phyloP scores from a whole-genome alignment of 2,797 vertebrate genomes.

The Aphelocoma californica region DNA sequence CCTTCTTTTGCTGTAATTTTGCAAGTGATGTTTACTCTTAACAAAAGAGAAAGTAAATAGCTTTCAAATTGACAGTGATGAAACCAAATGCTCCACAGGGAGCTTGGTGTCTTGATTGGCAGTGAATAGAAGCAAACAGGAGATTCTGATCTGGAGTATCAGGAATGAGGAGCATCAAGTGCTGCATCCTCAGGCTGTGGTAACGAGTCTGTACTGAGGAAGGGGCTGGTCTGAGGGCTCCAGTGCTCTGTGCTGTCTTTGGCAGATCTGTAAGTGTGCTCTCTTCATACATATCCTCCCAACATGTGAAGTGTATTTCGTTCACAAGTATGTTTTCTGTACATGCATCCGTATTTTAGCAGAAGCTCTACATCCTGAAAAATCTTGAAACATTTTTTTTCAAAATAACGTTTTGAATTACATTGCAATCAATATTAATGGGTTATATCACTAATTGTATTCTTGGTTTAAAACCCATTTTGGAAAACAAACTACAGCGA shows the following conservation, averaged over 20 bases:
- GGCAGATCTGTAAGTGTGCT: background rate
- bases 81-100: background rate
- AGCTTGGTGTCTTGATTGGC: background rate
- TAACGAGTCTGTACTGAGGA: background rate
- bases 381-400: background rate
- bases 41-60: background rate
- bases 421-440: background rate
- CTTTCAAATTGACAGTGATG: background rate
- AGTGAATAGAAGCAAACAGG: background rate
- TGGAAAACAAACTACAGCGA: background rate
- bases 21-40: background rate
- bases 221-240: background rate
- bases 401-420: background rate
- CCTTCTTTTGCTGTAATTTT: background rate
- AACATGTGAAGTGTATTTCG: accelerated
- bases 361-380: background rate
- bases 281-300: background rate
- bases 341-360: accelerated
- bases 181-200: background rate
- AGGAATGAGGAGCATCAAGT: background rate
- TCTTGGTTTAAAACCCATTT: background rate
- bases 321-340: background rate
- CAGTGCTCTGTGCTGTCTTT: background rate
- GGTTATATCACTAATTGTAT: background rate
- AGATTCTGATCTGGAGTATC: background rate